Percentiles rank a stretch among this genome's conserved stretches.
Conservation (phyloP, 2,113 vertebrate species). For the Procavia capensis region DNA sequence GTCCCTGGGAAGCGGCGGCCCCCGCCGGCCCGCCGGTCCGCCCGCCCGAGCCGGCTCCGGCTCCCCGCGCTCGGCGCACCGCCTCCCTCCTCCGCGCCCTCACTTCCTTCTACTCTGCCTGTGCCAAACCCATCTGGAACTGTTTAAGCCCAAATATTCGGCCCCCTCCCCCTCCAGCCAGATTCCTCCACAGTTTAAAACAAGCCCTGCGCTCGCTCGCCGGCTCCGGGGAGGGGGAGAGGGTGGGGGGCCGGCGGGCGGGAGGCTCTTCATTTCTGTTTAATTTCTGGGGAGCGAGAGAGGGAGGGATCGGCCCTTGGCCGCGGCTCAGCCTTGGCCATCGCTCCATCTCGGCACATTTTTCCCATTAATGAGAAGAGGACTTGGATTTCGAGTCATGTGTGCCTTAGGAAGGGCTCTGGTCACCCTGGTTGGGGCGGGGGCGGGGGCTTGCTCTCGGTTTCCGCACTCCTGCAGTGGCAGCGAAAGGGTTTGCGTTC, state of each 20-base stretch:
- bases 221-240: slow-evolving; percentile 68
- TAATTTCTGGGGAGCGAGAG: slow-evolving; percentile 88
- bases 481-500: not conserved
- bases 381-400: slow-evolving; percentile 85
- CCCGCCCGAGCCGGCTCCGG: slow-evolving; percentile 63
- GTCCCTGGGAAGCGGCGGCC: slow-evolving; percentile 42
- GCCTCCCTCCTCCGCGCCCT: slow-evolving; percentile 85
- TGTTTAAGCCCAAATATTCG: slow-evolving; percentile 90
- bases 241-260: slow-evolving; percentile 68
- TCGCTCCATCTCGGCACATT: slow-evolving; percentile 90
- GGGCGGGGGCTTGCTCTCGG: not conserved
- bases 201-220: slow-evolving; percentile 87
- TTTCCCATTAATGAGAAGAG: slow-evolving; percentile 91
- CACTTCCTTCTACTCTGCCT: slow-evolving; percentile 86
- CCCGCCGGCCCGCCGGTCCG: slow-evolving; percentile 51
- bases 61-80: slow-evolving; percentile 77
- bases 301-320: slow-evolving; percentile 87
- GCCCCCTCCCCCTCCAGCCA: slow-evolving; percentile 83
- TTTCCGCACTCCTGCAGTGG: slow-evolving; percentile 20
- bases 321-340: slow-evolving; percentile 88
- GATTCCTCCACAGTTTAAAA: slow-evolving; percentile 91
- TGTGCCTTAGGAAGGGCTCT: slow-evolving; percentile 72
- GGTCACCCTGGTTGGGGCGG: not conserved
- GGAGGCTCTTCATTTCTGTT: slow-evolving; percentile 87
- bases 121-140: slow-evolving; percentile 90